A percentile compares a stretch with the other conserved stretches of the same genome.
Conservation (phyloP, 2,888 invertebrate genomes). For the Dichetophora obliterata region DNA sequence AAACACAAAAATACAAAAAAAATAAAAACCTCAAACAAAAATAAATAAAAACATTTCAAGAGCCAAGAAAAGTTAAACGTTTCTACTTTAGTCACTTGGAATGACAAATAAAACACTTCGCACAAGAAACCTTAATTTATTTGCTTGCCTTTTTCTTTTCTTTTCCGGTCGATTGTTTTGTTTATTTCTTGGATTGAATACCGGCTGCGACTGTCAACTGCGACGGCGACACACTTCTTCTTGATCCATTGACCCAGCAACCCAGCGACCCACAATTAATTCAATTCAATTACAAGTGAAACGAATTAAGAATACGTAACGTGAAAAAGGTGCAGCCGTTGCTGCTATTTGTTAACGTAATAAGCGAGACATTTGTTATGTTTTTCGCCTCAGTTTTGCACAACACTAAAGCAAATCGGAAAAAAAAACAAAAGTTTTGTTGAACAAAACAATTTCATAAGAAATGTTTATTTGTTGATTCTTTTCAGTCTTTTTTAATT, state of each 20-base stretch:
- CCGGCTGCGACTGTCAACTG: background rate
- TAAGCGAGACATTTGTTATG: background rate
- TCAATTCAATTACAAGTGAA: slow-evolving; percentile 39
- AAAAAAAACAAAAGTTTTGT: no score
- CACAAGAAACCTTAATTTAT: slow-evolving; percentile 21
- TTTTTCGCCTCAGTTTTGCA: no score
- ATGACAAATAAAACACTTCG: slow-evolving; percentile 3
- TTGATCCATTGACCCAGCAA: slow-evolving; percentile 39
- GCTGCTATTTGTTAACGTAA: background rate
- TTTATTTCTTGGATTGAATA: background rate
- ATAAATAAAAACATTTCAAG: background rate
- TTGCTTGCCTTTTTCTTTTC: slow-evolving; percentile 29
- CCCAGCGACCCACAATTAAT: slow-evolving; percentile 36
- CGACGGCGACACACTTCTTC: background rate
- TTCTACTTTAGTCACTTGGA: background rate
- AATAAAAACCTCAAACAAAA: background rate
- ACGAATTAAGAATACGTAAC: slow-evolving; percentile 24
- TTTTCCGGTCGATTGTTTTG: slow-evolving; percentile 14
- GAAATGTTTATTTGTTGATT: no score
- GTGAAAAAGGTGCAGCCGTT: background rate
- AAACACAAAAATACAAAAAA: background rate
- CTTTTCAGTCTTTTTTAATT: no score
- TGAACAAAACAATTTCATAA: no score
- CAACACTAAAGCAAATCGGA: no score
- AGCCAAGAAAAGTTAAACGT: background rate